Evolutionary conservation across 2,888 invertebrate species (phyloP).

Genomic region (Tineola bisselliella): DNA sequence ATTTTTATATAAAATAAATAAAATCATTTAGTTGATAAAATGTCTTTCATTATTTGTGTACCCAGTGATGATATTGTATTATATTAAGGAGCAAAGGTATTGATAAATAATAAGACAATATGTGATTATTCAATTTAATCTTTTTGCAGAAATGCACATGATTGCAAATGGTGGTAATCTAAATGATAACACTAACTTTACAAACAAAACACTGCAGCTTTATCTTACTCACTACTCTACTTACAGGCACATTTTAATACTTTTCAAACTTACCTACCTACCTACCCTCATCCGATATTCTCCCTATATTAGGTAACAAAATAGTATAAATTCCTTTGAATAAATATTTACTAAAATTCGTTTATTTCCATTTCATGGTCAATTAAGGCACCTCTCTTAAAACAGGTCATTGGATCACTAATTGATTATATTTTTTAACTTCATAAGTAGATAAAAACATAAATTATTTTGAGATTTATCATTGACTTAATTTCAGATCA

Average conservation of each 20-base stretch:
- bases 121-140: not conserved
- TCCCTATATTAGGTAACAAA: not conserved
- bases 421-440: not conserved
- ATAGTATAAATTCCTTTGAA: not conserved
- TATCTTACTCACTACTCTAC: not conserved
- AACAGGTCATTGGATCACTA: not conserved
- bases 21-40: not conserved
- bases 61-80: too few species aligned
- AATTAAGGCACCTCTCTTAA: conserved; percentile 1
- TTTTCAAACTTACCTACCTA: not conserved
- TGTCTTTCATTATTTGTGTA: too few species aligned
- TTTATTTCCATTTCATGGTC: not conserved
- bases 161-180: not conserved
- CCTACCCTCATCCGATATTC: not conserved
- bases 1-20: not conserved
- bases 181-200: not conserved
- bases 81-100: too few species aligned
- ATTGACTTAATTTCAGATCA: conserved; percentile 5
- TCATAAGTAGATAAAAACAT: not conserved
- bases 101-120: too few species aligned
- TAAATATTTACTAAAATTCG: not conserved
- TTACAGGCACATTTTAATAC: conserved; percentile 1
- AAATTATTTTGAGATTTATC: not conserved
- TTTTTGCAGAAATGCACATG: not conserved
- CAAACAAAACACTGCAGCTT: not conserved